phyloP scores from a whole-genome alignment of 1,140 invertebrate species.

The Helicorthomorpha holstii region DNA sequence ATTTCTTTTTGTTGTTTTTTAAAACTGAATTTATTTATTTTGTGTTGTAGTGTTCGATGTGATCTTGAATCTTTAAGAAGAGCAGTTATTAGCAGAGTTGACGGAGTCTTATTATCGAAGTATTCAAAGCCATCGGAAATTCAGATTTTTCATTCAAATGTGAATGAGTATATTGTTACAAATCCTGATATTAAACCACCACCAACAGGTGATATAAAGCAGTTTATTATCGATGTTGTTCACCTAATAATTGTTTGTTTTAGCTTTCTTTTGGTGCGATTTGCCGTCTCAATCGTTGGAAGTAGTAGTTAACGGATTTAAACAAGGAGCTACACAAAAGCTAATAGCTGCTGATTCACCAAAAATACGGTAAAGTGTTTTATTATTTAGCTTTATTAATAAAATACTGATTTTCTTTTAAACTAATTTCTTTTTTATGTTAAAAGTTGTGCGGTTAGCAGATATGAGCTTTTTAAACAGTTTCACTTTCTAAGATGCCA shows the following conservation, averaged over 20 bases:
- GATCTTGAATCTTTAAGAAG: conserved; percentile 41
- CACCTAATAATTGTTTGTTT: conserved; percentile 8
- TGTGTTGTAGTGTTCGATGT: conserved; percentile 36
- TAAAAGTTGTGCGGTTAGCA: neutral
- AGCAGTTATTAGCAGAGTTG: conserved; percentile 31
- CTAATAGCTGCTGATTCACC: neutral
- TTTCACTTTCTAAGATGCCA: too few species aligned
- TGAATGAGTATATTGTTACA: conserved; percentile 20
- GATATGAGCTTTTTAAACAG: neutral
- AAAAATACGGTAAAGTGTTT: neutral
- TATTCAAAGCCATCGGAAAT: conserved; percentile 13
- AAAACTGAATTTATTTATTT: neutral
- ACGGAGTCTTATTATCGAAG: conserved; percentile 9
- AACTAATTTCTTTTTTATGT: neutral
- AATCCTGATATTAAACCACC: conserved; percentile 6
- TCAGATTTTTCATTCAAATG: conserved; percentile 21
- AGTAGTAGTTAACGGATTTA: conserved; percentile 57
- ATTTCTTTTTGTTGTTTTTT: conserved; percentile 1
- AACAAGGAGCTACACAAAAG: conserved; percentile 47
- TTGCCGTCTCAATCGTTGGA: conserved; percentile 29
- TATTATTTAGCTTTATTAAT: neutral
- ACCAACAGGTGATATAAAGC: conserved; percentile 1
- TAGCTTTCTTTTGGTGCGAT: conserved; percentile 19
- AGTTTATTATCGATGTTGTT: conserved; percentile 4
- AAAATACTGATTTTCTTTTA: neutral